Percentiles rank a stretch among this genome's conserved stretches.
phyloP scores from a whole-genome alignment of 2,113 vertebrate species.

The Anarhynchus alexandrinus region DNA sequence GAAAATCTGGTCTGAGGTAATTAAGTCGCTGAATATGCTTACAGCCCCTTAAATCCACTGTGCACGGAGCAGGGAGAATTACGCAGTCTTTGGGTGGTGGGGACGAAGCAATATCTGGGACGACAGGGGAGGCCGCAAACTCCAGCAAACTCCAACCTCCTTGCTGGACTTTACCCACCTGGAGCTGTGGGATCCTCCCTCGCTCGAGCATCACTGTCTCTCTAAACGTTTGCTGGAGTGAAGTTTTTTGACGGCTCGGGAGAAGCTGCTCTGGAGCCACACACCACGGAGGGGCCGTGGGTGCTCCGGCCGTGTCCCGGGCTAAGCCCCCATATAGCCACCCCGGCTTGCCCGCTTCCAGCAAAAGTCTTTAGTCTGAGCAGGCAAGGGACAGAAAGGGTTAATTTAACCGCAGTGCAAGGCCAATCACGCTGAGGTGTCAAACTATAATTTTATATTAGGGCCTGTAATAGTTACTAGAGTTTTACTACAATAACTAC shows the following conservation, averaged over 20 bases:
- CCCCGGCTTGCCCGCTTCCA: neutral
- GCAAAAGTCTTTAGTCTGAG: neutral
- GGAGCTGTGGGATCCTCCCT: neutral
- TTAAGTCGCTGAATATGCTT: neutral
- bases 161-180: neutral
- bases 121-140: neutral
- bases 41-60: slow-evolving; percentile 10
- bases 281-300: fast-evolving
- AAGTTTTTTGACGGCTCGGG: neutral
- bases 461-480: slow-evolving; percentile 82
- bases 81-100: neutral
- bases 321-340: neutral
- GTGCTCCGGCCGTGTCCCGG: neutral
- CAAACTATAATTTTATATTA: slow-evolving; percentile 84
- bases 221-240: neutral
- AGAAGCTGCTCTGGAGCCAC: neutral
- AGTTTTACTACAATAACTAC: slow-evolving; percentile 85
- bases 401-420: slow-evolving; percentile 57
- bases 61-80: neutral
- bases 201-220: neutral
- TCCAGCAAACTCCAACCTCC: neutral
- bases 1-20: slow-evolving; percentile 46
- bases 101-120: neutral
- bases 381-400: neutral
- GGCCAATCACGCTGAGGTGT: slow-evolving; percentile 65